Conservation (phyloP, 2,113 vertebrate species). For the Polypterus senegalus region DNA sequence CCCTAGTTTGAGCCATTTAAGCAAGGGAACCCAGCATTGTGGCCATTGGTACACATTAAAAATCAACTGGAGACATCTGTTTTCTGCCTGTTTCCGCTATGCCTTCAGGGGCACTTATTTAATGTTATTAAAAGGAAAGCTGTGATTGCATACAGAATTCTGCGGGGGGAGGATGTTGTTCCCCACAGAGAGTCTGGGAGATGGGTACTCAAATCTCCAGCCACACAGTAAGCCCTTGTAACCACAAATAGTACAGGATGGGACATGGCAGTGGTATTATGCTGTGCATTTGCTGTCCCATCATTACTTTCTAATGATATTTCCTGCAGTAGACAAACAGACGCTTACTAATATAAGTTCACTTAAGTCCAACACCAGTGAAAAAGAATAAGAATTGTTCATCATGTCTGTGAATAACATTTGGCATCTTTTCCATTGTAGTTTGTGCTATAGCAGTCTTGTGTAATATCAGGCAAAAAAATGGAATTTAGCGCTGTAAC, state of each 20-base stretch:
- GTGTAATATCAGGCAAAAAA: too few species aligned
- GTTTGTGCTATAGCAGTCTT: too few species aligned
- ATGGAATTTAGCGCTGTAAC: too few species aligned
- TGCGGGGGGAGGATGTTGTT: background rate
- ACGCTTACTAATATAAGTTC: too few species aligned
- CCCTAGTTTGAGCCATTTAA: background rate
- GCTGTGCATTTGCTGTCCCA: too few species aligned
- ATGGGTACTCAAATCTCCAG: background rate
- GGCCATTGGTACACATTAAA: background rate
- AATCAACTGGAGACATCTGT: conserved; percentile 1
- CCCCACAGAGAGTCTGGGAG: background rate
- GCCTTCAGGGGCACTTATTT: background rate
- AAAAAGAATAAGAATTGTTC: too few species aligned
- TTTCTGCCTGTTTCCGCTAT: background rate
- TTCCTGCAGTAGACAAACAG: too few species aligned
- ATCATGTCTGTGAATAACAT: too few species aligned
- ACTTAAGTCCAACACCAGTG: too few species aligned
- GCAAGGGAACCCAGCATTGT: background rate
- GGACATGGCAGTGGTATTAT: too few species aligned
- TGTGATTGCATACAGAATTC: background rate
- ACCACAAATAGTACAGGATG: background rate
- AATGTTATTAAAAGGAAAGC: background rate
- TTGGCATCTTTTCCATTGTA: too few species aligned
- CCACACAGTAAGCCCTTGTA: background rate
- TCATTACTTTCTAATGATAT: too few species aligned